Percentiles rank a stretch among this genome's conserved stretches.
Evolutionary conservation across 1,140 invertebrate species (phyloP).

Genomic region (Galleria mellonella): DNA sequence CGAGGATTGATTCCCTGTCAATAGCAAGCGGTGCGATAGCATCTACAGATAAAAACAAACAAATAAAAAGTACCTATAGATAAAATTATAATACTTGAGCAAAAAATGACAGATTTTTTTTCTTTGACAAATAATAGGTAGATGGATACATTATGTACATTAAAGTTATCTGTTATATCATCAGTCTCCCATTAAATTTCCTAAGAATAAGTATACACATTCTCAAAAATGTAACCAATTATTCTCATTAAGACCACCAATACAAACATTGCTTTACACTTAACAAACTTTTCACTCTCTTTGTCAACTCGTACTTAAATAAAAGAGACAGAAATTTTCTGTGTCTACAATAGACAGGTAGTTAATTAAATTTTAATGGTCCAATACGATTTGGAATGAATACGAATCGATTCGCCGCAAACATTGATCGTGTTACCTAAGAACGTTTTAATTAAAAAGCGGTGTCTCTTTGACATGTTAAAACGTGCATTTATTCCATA

Average conservation of each 20-base stretch:
- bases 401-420: constrained; percentile 31
- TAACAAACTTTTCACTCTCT: constrained; percentile 18
- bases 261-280: constrained; percentile 20
- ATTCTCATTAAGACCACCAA: constrained; percentile 10
- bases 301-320: neutral
- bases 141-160: too few relatives aligned
- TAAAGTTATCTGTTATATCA: too few relatives aligned
- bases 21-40: too few relatives aligned
- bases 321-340: constrained; percentile 15
- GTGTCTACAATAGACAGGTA: constrained; percentile 31
- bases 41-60: too few relatives aligned
- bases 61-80: too few relatives aligned
- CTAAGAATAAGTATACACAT: too few relatives aligned
- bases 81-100: too few relatives aligned
- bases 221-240: too few relatives aligned
- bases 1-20: too few relatives aligned
- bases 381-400: constrained; percentile 33
- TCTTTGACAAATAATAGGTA: too few relatives aligned
- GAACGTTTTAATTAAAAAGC: constrained; percentile 37
- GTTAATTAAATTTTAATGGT: constrained; percentile 54
- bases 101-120: too few relatives aligned
- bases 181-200: too few relatives aligned
- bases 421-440: constrained; percentile 29
- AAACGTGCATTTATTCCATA: constrained; percentile 16
- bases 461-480: constrained; percentile 19